These are phyloP conservation scores for Phalacrocorax aristotelis DNA, from an alignment of 2,113 vertebrate species.

Conservation along the genomic window DNA sequence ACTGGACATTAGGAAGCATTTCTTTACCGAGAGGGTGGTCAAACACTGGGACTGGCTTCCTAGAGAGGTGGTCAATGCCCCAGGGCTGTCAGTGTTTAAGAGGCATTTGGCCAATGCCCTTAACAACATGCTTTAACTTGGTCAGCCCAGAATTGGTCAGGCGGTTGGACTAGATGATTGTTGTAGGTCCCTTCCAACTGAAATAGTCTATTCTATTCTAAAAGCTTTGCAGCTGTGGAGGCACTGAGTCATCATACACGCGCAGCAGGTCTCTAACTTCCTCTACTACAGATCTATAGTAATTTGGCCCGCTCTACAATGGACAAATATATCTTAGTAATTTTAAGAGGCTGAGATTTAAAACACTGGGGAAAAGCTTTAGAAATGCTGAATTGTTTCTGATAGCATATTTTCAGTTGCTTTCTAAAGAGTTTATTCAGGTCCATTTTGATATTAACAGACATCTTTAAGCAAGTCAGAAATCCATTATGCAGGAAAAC, in stretches of 20 bases:
- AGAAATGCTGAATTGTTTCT: background rate
- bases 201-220: background rate
- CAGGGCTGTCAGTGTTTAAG: background rate
- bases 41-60: background rate
- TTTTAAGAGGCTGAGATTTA: background rate
- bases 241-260: background rate
- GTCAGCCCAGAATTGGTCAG: background rate
- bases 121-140: background rate
- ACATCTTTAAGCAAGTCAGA: background rate
- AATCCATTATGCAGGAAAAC: background rate
- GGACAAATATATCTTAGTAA: background rate
- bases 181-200: background rate
- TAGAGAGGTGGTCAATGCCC: background rate
- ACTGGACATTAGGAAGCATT: background rate
- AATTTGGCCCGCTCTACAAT: background rate
- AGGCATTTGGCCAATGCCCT: background rate
- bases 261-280: background rate
- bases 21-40: background rate
- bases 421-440: background rate
- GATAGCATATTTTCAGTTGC: background rate
- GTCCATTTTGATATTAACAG: background rate
- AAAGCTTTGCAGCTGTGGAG: background rate
- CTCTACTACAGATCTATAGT: background rate
- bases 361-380: background rate
- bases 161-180: background rate